Percentiles rank a stretch among this genome's conserved stretches.
These are phyloP conservation scores for Noctua janthina DNA, from an alignment of 2,888 invertebrate genomes.

Conservation along the genomic window DNA sequence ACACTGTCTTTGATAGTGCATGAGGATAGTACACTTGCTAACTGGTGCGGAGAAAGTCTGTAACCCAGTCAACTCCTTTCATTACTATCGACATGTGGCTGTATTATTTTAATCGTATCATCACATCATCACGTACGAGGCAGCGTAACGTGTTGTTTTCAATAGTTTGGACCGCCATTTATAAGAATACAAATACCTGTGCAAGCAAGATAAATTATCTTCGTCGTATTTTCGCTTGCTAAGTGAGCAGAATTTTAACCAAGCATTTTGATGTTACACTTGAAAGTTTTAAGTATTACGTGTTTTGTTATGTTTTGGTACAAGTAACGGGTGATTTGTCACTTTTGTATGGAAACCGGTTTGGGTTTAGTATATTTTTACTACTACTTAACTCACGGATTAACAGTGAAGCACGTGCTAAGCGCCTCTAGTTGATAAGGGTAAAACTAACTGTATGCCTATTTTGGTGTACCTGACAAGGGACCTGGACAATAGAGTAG, in stretches of 20 bases:
- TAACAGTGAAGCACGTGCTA: conserved; percentile 15
- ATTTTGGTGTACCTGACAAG: background rate
- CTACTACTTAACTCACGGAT: conserved; percentile 1
- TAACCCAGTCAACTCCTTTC: conserved; percentile 57
- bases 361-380: conserved; percentile 23
- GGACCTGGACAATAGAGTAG: background rate
- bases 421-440: conserved; percentile 2
- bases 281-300: conserved; percentile 40
- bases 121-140: conserved; percentile 59
- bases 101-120: conserved; percentile 50
- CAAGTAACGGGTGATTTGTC: conserved; percentile 42
- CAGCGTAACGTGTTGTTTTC: conserved; percentile 59
- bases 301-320: conserved; percentile 22
- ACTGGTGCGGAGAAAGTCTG: conserved; percentile 60
- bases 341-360: conserved; percentile 42
- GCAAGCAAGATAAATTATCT: conserved; percentile 17
- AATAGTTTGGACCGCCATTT: conserved; percentile 44
- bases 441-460: background rate
- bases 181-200: conserved; percentile 24
- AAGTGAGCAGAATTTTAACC: conserved; percentile 21
- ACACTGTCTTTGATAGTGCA: conserved; percentile 51
- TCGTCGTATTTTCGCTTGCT: conserved; percentile 16
- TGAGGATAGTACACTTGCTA: conserved; percentile 45
- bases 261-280: conserved; percentile 6
- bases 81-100: conserved; percentile 40